Percentiles rank a stretch among this genome's conserved stretches.
Conservation (phyloP, 2,888 invertebrate genomes). For the Tridacna crocea region DNA sequence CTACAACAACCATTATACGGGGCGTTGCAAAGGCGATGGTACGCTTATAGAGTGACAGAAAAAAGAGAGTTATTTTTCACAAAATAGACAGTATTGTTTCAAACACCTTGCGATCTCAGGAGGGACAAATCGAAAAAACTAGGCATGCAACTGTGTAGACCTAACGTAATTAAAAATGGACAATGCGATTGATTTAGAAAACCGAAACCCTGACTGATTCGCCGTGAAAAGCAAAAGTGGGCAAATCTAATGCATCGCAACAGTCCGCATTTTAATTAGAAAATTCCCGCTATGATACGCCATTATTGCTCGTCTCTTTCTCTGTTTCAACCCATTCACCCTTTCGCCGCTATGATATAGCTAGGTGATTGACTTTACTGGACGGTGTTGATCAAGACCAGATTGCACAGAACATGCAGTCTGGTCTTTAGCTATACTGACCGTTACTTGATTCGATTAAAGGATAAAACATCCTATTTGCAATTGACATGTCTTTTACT, state of each 20-base stretch:
- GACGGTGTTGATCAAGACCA: too few species aligned
- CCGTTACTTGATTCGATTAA: too few species aligned
- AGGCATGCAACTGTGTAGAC: not conserved
- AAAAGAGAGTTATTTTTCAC: not conserved
- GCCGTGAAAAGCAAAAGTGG: not conserved
- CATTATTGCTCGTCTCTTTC: not conserved
- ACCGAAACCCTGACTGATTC: not conserved
- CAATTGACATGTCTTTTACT: too few species aligned
- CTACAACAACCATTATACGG: too few species aligned
- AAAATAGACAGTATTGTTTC: not conserved
- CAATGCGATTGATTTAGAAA: not conserved
- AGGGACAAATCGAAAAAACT: not conserved
- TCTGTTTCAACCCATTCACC: too few species aligned
- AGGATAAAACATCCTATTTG: too few species aligned
- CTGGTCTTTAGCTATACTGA: too few species aligned
- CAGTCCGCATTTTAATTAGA: constrained; percentile 1
- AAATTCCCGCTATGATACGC: not conserved
- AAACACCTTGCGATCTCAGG: constrained; percentile 6
- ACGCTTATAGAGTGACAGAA: too few species aligned
- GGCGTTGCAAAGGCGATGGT: too few species aligned
- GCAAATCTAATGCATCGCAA: not conserved
- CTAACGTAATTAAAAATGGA: constrained; percentile 6
- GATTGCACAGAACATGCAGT: too few species aligned
- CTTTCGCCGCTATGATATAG: too few species aligned
- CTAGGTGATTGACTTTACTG: too few species aligned